phyloP scores from a whole-genome alignment of 2,888 invertebrate genomes.

The Plusia festucae region DNA sequence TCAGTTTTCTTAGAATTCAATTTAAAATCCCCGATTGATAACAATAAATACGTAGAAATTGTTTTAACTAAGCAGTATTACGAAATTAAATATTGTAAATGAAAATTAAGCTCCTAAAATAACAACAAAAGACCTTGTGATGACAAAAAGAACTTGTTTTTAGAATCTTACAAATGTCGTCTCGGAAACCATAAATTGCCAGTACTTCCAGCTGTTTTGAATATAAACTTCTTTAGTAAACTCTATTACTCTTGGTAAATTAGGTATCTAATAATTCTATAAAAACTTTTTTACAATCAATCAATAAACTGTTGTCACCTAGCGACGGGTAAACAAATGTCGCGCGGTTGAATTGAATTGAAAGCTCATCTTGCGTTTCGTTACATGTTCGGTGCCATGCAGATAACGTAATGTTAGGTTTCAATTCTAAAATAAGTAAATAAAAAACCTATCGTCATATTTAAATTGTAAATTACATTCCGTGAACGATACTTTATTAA shows the following conservation, averaged over 20 bases:
- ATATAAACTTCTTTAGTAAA: slow-evolving; percentile 7
- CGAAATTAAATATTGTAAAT: slow-evolving; percentile 65
- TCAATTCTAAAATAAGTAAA: too few relatives aligned
- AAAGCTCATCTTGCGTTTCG: slow-evolving; percentile 59
- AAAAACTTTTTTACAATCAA: slow-evolving; percentile 59
- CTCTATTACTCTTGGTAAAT: background rate
- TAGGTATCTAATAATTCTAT: slow-evolving; percentile 9
- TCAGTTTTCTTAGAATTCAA: slow-evolving; percentile 18
- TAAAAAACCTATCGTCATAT: too few relatives aligned
- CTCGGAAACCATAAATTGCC: slow-evolving; percentile 38
- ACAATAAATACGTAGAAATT: slow-evolving; percentile 32
- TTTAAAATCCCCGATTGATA: slow-evolving; percentile 13
- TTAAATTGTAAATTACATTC: too few relatives aligned
- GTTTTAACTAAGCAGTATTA: slow-evolving; percentile 45
- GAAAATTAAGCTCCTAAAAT: slow-evolving; percentile 63
- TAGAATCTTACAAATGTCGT: slow-evolving; percentile 65
- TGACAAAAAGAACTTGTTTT: slow-evolving; percentile 70
- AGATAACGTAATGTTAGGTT: slow-evolving; percentile 15
- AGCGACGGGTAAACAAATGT: slow-evolving; percentile 80
- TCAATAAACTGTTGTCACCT: slow-evolving; percentile 72
- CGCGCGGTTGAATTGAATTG: slow-evolving; percentile 74
- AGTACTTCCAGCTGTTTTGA: slow-evolving; percentile 25
- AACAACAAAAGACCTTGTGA: slow-evolving; percentile 64
- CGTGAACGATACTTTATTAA: too few relatives aligned
- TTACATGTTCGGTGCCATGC: slow-evolving; percentile 60